Evolutionary conservation across 2,888 invertebrate genomes (phyloP).

Genomic region (Resseliella maxima): DNA sequence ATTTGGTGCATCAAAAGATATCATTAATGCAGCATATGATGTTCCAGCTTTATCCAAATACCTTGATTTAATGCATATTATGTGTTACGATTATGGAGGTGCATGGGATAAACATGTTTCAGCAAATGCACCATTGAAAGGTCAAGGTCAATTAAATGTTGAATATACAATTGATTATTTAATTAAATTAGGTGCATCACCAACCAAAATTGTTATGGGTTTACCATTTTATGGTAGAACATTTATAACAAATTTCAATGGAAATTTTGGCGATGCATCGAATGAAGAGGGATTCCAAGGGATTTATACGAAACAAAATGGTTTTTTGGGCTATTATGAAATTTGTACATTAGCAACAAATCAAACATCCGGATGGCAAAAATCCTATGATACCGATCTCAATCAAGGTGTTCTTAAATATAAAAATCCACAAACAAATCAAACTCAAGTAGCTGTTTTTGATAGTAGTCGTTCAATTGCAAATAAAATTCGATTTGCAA

Average conservation of each 20-base stretch:
- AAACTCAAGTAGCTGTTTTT: conserved; percentile 76
- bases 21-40: conserved; percentile 83
- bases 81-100: conserved; percentile 92
- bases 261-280: conserved; percentile 67
- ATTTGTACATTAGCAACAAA: conserved; percentile 75
- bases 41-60: conserved; percentile 76
- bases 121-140: conserved; percentile 80
- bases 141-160: conserved; percentile 72
- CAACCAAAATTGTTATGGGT: conserved; percentile 83
- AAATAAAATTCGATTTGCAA: conserved; percentile 78
- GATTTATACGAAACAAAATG: conserved; percentile 80
- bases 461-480: conserved; percentile 81
- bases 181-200: conserved; percentile 77
- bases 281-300: conserved; percentile 78
- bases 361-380: conserved; percentile 73
- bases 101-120: conserved; percentile 79
- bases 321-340: conserved; percentile 91
- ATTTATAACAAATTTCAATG: conserved; percentile 69
- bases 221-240: conserved; percentile 87
- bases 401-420: conserved; percentile 68
- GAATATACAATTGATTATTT: conserved; percentile 83
- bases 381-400: conserved; percentile 76
- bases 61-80: conserved; percentile 81
- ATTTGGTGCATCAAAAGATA: conserved; percentile 80
- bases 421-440: conserved; percentile 73